A percentile compares a stretch with the other conserved stretches of the same genome.
These are phyloP conservation scores for Malthinus seriepunctatus DNA, from an alignment of 2,888 invertebrate species.

Conservation along the genomic window DNA sequence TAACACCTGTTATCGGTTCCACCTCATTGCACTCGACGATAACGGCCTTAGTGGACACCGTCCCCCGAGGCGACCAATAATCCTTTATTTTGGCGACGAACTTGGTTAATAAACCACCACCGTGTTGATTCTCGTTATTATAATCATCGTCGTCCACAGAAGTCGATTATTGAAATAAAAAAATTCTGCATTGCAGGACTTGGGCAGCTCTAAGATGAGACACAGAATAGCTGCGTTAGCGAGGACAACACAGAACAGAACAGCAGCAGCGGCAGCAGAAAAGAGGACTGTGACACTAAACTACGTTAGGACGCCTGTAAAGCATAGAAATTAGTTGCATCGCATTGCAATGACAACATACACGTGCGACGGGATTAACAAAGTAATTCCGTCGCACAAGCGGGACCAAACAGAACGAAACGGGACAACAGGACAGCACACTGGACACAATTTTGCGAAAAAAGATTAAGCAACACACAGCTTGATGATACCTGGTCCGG, in stretches of 20 bases:
- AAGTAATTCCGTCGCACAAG: constrained; percentile 24
- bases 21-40: constrained; percentile 25
- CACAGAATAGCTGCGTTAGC: constrained; percentile 25
- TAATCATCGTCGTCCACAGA: background rate
- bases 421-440: constrained; percentile 36
- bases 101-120: constrained; percentile 17
- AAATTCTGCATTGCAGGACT: constrained; percentile 23
- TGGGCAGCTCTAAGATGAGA: constrained; percentile 10
- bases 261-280: constrained; percentile 26
- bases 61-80: constrained; percentile 19
- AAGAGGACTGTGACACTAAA: constrained; percentile 33
- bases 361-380: constrained; percentile 28
- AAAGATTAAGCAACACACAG: constrained; percentile 41
- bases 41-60: constrained; percentile 13
- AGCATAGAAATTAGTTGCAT: constrained; percentile 37
- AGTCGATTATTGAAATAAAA: constrained; percentile 7
- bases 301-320: constrained; percentile 37
- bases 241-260: constrained; percentile 36
- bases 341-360: constrained; percentile 24
- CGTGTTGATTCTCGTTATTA: background rate
- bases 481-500: constrained; percentile 40
- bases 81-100: constrained; percentile 14
- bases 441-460: constrained; percentile 38
- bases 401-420: constrained; percentile 36
- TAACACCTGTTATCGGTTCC: constrained; percentile 35